Base-by-base conservation (phyloP, 2,113 vertebrate species). In the Boulengeromyrus knoepffleri region DNA sequence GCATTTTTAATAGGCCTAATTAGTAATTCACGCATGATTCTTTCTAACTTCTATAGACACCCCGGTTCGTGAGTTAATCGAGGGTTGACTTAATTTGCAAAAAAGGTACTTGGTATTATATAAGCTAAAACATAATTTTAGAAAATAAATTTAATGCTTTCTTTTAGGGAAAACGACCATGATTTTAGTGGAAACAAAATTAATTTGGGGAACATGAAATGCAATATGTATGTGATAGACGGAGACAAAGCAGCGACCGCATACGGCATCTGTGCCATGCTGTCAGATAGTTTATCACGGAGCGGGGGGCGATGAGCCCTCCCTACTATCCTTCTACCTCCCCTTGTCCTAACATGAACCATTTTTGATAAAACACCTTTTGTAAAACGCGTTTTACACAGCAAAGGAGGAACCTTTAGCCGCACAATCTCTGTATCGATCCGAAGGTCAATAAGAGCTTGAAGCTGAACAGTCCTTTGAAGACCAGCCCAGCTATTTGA, bases 381-480 rank as follows among this genome's bases (percentile, higher is more conserved):
- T 70, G 62, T 31, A 70, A 42, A 80, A 80, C 74, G 74, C 45
- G 21, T 85, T 45, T 85, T 85, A 85, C 39, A 85, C 45, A 85
- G 39, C 13, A 70, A 70, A 70, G 8, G 62, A 31, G 62, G n/a
- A 70, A 70, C 77, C 77, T 83, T 83, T 83, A 42, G 36, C 42
- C 2, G 74, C 36, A 46, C 80, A 21, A 24, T 42, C 83, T 46
- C 49, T 80, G 49, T 89, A 80, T 80, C 74, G 66, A 83, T 89
- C 88, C 88, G 88, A 89, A 89, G 70, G 70, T 89, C 88, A 89
- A 80, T 50, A 19, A 36, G 45, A 39, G 46, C 70, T 50, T 19
- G 49, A 42, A 77, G 47, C 66, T 77, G 39, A 80, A 80, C 62
- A 74, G 9, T 47, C 62, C n/a, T 45, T 52, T 66, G 10, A 27